These are phyloP conservation scores for Pangasius krempfi DNA, from an alignment of 2,797 vertebrate species.

Conservation along the genomic window DNA sequence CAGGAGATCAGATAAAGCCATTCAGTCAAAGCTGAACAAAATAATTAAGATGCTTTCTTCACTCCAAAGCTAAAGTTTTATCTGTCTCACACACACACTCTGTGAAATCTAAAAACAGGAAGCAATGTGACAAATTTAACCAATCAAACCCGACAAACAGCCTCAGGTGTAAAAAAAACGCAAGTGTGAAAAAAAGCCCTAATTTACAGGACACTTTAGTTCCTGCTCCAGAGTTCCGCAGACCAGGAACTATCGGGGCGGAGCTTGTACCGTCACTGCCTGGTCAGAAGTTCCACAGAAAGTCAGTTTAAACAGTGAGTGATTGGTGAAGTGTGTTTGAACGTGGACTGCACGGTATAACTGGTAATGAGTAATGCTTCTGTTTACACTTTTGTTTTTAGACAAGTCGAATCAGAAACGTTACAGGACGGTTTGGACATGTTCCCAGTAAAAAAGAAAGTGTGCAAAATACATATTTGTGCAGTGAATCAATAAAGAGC, in stretches of 20 bases:
- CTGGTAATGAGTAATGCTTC: background rate
- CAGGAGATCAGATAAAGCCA: background rate
- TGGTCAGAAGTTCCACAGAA: background rate
- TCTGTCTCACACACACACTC: background rate
- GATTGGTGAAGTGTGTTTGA: background rate
- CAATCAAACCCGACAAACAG: background rate
- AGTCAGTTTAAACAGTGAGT: background rate
- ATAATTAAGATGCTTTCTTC: too few species aligned
- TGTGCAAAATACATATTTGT: background rate
- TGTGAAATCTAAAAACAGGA: background rate
- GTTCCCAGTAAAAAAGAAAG: background rate
- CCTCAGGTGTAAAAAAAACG: too few species aligned
- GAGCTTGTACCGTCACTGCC: background rate
- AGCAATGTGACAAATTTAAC: background rate
- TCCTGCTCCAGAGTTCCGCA: background rate
- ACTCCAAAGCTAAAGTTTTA: background rate
- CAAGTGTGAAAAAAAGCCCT: background rate
- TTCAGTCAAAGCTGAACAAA: slow-evolving; percentile 9
- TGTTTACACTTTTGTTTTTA: background rate
- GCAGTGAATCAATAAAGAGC: background rate
- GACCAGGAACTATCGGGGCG: background rate
- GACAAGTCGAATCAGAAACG: background rate
- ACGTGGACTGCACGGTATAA: background rate
- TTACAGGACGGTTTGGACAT: background rate
- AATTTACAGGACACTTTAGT: background rate